Base-by-base conservation (phyloP, 1,140 invertebrate genomes). In the Sinonovacula constricta region DNA sequence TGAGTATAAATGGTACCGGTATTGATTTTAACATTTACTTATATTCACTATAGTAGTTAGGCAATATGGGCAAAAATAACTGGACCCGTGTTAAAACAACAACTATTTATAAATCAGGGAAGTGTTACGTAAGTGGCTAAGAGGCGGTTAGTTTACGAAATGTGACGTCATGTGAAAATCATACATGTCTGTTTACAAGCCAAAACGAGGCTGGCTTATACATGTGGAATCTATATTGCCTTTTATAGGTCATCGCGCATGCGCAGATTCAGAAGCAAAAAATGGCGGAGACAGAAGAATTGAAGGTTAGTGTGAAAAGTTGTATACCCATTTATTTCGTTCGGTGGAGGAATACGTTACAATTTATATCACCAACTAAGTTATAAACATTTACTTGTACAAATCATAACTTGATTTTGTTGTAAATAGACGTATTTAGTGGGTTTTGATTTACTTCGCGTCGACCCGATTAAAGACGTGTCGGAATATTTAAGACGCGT, bases 251-350 rank as follows among this genome's bases (percentile, higher is more conserved):
- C 78, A 72, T 12, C 56, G 57, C 60, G 57, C 75, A 78, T 78
- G 75, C 66, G 30, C 26, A 54, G 4, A 22, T 34, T 12, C 34
- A 39, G n/a, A 31, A 33, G 31, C 49, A 10, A 60, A 67, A 71
- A 75, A 80, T 80, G 79, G 79, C 79, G 79, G 79, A 80, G 67
- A 63, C 79, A 66, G 70, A 80, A 65, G 79, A 80, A 33, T 69
- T 80, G 79, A 80, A 80, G 79, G 79, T 80, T 68, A 51, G 45
- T 45, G 18, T 18, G 18, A 45, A 18, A 7, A 7, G 39, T 7
- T 45, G 39, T 45, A 10, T 45, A n/a, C n/a, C n/a, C n/a, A n/a
- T n/a, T n/a, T n/a, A n/a, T n/a, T n/a, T n/a, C n/a, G n/a, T n/a
- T n/a, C n/a, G n/a, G n/a, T n/a, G n/a, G n/a, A n/a, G 7, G 39